Base-by-base conservation (phyloP, 2,888 invertebrate species). In the Sipha maydis region DNA sequence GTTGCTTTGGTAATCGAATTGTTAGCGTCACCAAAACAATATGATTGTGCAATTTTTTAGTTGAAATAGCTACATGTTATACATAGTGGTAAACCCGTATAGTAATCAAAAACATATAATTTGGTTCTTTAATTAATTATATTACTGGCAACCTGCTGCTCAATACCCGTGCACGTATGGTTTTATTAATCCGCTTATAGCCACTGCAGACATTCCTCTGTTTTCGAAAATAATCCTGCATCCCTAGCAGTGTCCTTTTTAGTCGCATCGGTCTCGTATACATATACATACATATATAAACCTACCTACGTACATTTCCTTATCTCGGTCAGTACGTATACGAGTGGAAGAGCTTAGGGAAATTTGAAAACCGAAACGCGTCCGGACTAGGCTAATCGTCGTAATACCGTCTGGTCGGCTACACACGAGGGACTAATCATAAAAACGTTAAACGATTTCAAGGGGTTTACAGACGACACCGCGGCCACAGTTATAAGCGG, bases 371-470 rank as follows among this genome's bases (percentile, higher is more conserved):
- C 86, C 61, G 61, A 61, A 80, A 86, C 61, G 80, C 86, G 73
- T 75, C 56, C 73, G 54, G 38, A 28, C 48, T 28, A 28, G 61
- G n/a, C 41, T 86, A 86, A 86, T 86, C 86, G 86, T 73, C 28
- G 78, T 79, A 85, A 85, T 78, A n/a, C 78, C 80, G 73, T 21
- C 41, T 80, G 80, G 77, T 54, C 41, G 28, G 4, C 48, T 31
- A 48, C 25, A 48, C 77, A 85, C 84, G 61, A 67, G 61, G 48
- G 67, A 48, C 67, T 48, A 79, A 85, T 86, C 73, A 56, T 56
- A 86, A 86, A 86, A 86, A 86, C 86, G 56, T 86, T 73, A 79
- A 86, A 85, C 85, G 78, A 34, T 83, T 83, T 73, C 71, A 28
- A 17, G 76, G 67, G 76, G 67, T 41, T 85, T 77, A 77, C 76